These are phyloP conservation scores for Hippocampus comes DNA, from an alignment of 2,113 vertebrate species.

Conservation along the genomic window DNA sequence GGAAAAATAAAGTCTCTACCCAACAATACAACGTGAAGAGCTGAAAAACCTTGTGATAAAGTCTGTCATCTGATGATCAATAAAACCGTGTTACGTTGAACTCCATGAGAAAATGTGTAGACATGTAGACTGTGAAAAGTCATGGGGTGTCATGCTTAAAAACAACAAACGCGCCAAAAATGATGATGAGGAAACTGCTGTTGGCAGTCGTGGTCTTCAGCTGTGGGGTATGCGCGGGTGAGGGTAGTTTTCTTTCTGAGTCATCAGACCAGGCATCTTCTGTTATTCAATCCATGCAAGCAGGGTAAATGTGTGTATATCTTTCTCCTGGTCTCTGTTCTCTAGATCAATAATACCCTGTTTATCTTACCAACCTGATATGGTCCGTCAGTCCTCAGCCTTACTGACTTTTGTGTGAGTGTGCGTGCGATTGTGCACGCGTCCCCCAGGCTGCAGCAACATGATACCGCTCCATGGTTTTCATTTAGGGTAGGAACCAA, in stretches of 20 bases:
- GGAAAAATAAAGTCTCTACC: too few species aligned
- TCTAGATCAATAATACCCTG: conserved; percentile 67
- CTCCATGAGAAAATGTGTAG: too few species aligned
- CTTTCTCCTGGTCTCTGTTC: conserved; percentile 44
- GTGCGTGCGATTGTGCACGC: conserved; percentile 29
- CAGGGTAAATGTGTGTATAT: conserved; percentile 50
- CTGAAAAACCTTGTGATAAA: too few species aligned
- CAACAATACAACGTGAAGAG: too few species aligned
- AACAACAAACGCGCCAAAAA: not conserved
- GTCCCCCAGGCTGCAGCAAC: conserved; percentile 54
- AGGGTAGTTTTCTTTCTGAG: conserved; percentile 19
- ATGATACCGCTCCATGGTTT: conserved; percentile 61
- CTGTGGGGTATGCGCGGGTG: not conserved
- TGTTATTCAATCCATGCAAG: conserved; percentile 50
- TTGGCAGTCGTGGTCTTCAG: not conserved
- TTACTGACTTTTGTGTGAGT: conserved; percentile 22
- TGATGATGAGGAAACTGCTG: not conserved
- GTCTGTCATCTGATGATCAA: too few species aligned
- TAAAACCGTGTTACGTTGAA: too few species aligned
- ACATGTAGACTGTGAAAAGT: too few species aligned
- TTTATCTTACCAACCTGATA: conserved; percentile 57
- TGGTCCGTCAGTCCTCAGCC: conserved; percentile 26
- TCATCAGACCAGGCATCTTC: conserved; percentile 52
- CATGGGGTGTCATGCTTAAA: too few species aligned
- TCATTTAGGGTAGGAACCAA: conserved; percentile 65